A percentile compares a stretch with the other conserved stretches of the same genome.
These are phyloP conservation scores for Beris chalybata DNA, from an alignment of 2,888 invertebrate species.

Conservation along the genomic window DNA sequence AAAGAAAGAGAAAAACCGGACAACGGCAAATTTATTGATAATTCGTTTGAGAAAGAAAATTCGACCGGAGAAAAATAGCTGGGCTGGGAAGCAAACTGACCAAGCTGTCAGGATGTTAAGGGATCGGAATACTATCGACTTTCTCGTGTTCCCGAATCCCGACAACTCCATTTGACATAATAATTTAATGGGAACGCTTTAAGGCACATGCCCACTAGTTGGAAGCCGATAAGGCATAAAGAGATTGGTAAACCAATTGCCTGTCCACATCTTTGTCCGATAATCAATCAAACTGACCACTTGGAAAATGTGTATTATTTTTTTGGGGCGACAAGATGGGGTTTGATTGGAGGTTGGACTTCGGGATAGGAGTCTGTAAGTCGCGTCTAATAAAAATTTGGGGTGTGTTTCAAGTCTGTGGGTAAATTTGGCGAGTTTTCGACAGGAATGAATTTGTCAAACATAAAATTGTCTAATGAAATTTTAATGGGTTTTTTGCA, in stretches of 20 bases:
- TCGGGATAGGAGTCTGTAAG: too few relatives aligned
- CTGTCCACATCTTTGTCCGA: slow-evolving; percentile 55
- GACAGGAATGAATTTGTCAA: too few relatives aligned
- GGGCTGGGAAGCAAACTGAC: background rate
- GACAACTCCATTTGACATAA: slow-evolving; percentile 5
- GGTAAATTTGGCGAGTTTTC: background rate
- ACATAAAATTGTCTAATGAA: too few relatives aligned
- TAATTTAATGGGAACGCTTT: slow-evolving; percentile 17
- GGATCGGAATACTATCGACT: background rate
- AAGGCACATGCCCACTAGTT: slow-evolving; percentile 4
- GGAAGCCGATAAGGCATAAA: slow-evolving; percentile 42
- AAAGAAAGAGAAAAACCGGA: slow-evolving; percentile 6
- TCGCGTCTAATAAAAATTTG: background rate
- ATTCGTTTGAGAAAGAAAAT: slow-evolving; percentile 9
- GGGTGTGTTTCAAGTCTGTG: slow-evolving; percentile 11
- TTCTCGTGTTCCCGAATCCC: background rate
- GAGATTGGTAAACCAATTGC: slow-evolving; percentile 53
- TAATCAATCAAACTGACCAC: slow-evolving; percentile 55
- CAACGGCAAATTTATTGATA: background rate
- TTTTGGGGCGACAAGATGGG: background rate
- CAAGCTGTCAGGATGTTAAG: background rate
- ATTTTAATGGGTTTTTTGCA: too few relatives aligned
- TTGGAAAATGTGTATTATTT: background rate
- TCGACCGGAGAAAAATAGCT: slow-evolving; percentile 1
- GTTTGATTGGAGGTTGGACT: too few relatives aligned